These are phyloP conservation scores for Latrodectus geometricus DNA, from an alignment of 1,140 invertebrate species.

Conservation along the genomic window DNA sequence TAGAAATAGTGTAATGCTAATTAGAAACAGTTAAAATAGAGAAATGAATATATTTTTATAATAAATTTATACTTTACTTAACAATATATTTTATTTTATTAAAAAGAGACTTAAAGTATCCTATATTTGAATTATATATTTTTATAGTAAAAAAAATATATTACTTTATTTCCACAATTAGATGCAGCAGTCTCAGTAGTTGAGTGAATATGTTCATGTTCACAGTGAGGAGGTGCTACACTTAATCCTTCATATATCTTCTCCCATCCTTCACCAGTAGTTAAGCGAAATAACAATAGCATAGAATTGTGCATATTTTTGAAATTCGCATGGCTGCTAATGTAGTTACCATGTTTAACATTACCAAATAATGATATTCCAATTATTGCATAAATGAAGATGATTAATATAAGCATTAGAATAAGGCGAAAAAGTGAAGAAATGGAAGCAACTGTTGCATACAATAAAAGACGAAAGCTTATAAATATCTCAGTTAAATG, in stretches of 20 bases:
- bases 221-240: constrained; percentile 88
- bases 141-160: not conserved
- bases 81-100: too few relatives aligned
- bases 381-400: constrained; percentile 99
- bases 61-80: too few relatives aligned
- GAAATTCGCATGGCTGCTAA: constrained; percentile 92
- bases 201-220: constrained; percentile 66
- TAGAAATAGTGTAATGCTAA: too few relatives aligned
- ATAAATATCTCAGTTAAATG: constrained; percentile 85
- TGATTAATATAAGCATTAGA: constrained; percentile 94
- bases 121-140: too few relatives aligned
- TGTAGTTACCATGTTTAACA: constrained; percentile 85
- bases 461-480: constrained; percentile 95
- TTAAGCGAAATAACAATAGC: constrained; percentile 91
- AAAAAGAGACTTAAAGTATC: too few relatives aligned
- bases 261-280: constrained; percentile 95
- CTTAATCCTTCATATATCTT: constrained; percentile 89
- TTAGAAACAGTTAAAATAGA: too few relatives aligned
- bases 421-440: constrained; percentile 98
- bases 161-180: constrained; percentile 38
- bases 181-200: constrained; percentile 74
- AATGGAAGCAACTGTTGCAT: constrained; percentile 96
- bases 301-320: constrained; percentile 93
- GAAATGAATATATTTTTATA: too few relatives aligned
- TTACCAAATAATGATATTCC: constrained; percentile 99